Evolutionary conservation across 2,888 invertebrate genomes (phyloP), one percentile per base, ranked within the genome.

Genomic region (Phyllotreta cruciferae): DNA sequence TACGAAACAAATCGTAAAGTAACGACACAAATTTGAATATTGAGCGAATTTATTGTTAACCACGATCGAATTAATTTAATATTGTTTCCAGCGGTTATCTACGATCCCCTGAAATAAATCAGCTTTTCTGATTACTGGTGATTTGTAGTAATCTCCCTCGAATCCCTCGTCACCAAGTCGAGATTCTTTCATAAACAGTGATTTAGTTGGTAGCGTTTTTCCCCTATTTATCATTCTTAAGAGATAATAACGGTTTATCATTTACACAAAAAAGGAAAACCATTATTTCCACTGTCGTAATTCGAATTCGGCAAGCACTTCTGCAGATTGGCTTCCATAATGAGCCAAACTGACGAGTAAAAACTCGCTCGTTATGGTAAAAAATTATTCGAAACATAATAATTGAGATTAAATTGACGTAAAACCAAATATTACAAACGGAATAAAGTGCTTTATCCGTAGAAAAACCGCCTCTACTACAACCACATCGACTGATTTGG

Each of bases 231-330:
- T 60, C 60, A 52, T 42, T 44, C 60, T 60, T 44, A 53, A 60
- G 52, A 53, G 52, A 52, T 52, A 44, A 56, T 56, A 64, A 56
- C 55, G 60, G 44, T 56, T 52, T 38, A 63, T 60, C 50, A 55
- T 56, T 63, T 56, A 61, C 56, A 61, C 53, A 41, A 60, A 56
- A 24, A 60, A 39, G 45, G 36, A 47, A 56, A 56, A 45, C 61
- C 53, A 49, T 56, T 57, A 53, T 41, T 60, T 56, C 54, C 52
- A 57, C 57, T 55, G 44, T 34, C 35, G 56, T 57, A 39, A 24
- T 56, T 53, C 56, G 50, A 64, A 64, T 42, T 56, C 56, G 39
- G 53, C 56, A 64, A 44, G 56, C 61, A 61, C 64, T 64, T 44
- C 34, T 37, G 34, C 24, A 63, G 47, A 63, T 63, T 63, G 63